phyloP scores from a whole-genome alignment of 1,140 invertebrate genomes.

The Bombus difficillimus region DNA sequence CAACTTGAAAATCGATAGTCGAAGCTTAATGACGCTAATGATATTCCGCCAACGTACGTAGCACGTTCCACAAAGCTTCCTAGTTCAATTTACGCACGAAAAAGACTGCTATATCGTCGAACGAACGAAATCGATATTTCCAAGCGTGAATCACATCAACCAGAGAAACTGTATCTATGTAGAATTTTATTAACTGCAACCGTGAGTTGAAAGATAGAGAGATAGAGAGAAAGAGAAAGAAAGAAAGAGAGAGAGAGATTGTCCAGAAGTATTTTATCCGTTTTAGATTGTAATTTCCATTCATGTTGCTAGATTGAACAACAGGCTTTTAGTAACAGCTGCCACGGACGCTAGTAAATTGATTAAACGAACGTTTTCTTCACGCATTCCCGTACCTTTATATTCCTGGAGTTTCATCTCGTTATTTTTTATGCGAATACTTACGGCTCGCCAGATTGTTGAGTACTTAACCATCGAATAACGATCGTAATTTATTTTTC shows the following conservation, averaged over 20 bases:
- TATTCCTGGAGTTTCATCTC: background rate
- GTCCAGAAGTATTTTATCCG: no score
- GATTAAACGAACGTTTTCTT: background rate
- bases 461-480: background rate
- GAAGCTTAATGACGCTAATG: slow-evolving; percentile 3
- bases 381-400: background rate
- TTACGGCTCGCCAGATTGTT: background rate
- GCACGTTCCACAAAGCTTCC: background rate
- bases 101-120: background rate
- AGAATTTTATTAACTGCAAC: background rate
- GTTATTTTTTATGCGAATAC: background rate
- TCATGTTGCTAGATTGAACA: background rate
- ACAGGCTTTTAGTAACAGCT: background rate
- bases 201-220: background rate
- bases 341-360: background rate
- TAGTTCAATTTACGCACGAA: background rate
- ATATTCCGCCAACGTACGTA: background rate
- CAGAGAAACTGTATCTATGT: background rate
- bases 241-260: background rate
- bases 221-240: background rate
- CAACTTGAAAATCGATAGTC: background rate
- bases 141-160: background rate
- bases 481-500: background rate
- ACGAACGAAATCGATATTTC: background rate
- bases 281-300: background rate